Evolutionary conservation across 2,888 invertebrate genomes (phyloP), one percentile per base, ranked within the genome.

Genomic region (Cinara cedri): DNA sequence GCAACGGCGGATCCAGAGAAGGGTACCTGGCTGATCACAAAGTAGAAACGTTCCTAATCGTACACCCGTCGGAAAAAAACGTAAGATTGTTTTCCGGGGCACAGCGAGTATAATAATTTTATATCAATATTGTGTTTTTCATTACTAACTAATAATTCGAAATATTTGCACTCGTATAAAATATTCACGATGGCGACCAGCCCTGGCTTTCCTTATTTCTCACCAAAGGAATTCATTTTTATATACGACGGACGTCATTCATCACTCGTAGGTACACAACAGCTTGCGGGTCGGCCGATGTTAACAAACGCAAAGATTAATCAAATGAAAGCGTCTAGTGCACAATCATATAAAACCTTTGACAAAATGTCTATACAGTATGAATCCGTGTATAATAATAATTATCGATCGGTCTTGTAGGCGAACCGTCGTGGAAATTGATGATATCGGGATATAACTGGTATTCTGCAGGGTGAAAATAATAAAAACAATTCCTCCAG

Each of bases 21-120:
- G 89, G 90, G 4, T 95, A 95, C 86, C 87, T 96, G 78, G 93
- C 93, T 9, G 95, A 95, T 84, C 95, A 95, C 85, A 94, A 94
- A 87, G 90, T 95, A 81, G 94, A 95, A 85, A 94, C 95, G 0
- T 96, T 90, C 86, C 90, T 96, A 72, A 95, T 96, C 83, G 87
- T 95, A 74, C 94, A 95, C 49, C 93, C 93, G 1, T 91, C 91
- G 89, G 93, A 93, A 19, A 66, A 68, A 9, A 68, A 55, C 60
- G 78, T 78, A 49, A 78, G 78, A 34, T 4, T 34, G 34, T 34
- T 55, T 34, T 34, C 34, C 34, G 34, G n/a, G n/a, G n/a, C n/a
- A n/a, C n/a, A n/a, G n/a, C n/a, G n/a, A n/a, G n/a, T n/a, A n/a
- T n/a, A n/a, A n/a, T n/a, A n/a, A n/a, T 34, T 34, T 34, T 34